Evolutionary conservation across 1,140 invertebrate species (phyloP).

Genomic region (Aphidius ervi): DNA sequence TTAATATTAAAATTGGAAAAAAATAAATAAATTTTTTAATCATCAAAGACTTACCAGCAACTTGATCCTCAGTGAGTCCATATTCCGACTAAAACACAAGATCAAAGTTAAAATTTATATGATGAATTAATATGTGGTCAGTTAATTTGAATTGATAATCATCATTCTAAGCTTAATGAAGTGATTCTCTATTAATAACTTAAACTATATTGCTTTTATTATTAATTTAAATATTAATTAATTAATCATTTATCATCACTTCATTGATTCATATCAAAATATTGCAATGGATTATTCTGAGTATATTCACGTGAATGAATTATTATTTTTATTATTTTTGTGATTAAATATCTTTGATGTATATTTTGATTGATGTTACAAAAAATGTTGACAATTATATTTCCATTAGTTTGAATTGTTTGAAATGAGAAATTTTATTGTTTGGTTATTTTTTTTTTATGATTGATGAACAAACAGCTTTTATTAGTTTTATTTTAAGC

Average conservation of each 20-base stretch:
- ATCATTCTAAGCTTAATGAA: constrained; percentile 21
- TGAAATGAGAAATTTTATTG: too few species aligned
- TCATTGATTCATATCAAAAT: too few species aligned
- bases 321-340: too few species aligned
- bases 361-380: too few species aligned
- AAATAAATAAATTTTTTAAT: constrained; percentile 4
- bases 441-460: too few species aligned
- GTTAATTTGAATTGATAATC: constrained; percentile 30
- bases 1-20: not conserved
- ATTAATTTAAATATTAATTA: not conserved
- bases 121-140: constrained; percentile 19
- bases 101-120: constrained; percentile 16
- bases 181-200: not conserved
- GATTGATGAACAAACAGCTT: too few species aligned
- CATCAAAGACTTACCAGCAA: constrained; percentile 61
- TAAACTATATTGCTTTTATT: not conserved
- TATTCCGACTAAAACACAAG: constrained; percentile 71
- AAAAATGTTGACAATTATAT: too few species aligned
- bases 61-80: constrained; percentile 80
- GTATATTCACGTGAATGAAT: not conserved
- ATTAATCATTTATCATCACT: too few species aligned
- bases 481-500: too few species aligned
- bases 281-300: too few species aligned
- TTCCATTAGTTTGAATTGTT: too few species aligned
- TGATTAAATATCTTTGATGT: too few species aligned